These are phyloP conservation scores for Microcebus ravelobensis DNA, from an alignment of 2,113 vertebrate species.

Conservation along the genomic window DNA sequence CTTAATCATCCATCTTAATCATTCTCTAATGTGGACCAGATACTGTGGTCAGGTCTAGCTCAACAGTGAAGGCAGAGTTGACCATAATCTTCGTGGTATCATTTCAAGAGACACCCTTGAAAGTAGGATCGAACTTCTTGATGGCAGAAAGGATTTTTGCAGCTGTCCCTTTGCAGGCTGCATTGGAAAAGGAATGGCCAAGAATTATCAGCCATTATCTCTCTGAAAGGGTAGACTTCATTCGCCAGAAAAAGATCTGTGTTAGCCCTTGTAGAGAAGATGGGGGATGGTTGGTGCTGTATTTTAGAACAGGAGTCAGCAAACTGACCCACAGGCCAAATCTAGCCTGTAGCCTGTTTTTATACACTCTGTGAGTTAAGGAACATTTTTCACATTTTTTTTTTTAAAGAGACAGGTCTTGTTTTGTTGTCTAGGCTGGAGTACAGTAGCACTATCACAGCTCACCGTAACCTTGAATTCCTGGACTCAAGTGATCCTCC, in stretches of 20 bases:
- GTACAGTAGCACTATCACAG: no score
- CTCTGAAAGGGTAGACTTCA: neutral
- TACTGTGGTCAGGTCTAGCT: neutral
- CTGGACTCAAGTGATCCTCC: no score
- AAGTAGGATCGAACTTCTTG: neutral
- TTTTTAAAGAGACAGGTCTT: no score
- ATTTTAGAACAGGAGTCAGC: neutral
- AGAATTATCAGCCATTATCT: neutral
- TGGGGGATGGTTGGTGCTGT: neutral
- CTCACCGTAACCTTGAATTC: no score
- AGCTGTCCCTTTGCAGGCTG: neutral
- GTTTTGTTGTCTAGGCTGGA: no score
- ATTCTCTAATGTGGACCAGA: neutral
- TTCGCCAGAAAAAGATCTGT: neutral
- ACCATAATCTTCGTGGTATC: no score
- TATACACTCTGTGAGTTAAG: neutral
- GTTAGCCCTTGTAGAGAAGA: neutral
- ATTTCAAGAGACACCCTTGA: neutral
- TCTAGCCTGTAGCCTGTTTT: neutral
- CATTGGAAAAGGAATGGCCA: neutral
- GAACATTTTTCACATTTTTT: conserved; percentile 21
- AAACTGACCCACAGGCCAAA: neutral
- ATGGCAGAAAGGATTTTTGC: neutral
- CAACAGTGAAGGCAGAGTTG: neutral
- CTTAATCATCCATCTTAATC: neutral